phyloP scores from a whole-genome alignment of 1,140 invertebrate genomes.

The Drosophila subobscura region DNA sequence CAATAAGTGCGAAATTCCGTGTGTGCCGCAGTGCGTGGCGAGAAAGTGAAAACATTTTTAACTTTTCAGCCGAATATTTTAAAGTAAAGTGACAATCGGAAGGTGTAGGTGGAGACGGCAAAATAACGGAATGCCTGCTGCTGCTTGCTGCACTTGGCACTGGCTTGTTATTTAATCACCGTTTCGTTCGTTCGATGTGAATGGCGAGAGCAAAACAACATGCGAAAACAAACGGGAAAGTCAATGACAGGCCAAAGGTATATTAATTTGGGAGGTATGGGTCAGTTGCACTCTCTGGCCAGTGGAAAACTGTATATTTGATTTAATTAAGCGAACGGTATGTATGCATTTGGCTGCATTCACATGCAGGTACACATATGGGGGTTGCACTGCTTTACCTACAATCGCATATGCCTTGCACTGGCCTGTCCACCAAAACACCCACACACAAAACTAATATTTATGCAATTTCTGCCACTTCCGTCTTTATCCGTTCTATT shows the following conservation, averaged over 20 bases:
- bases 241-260: slow-evolving; percentile 36
- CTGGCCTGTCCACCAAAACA: not conserved
- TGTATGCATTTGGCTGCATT: no score
- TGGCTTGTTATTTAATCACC: slow-evolving; percentile 66
- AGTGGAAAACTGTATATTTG: no score
- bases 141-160: slow-evolving; percentile 47
- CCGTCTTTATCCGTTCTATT: slow-evolving; percentile 61
- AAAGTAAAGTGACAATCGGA: slow-evolving; percentile 35
- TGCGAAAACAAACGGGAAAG: slow-evolving; percentile 38
- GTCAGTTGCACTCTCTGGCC: no score
- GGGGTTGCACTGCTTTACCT: slow-evolving; percentile 26
- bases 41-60: slow-evolving; percentile 76
- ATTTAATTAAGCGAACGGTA: no score
- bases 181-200: slow-evolving; percentile 11
- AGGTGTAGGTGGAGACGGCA: slow-evolving; percentile 16
- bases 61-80: slow-evolving; percentile 32
- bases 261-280: no score
- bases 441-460: slow-evolving; percentile 54
- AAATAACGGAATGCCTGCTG: slow-evolving; percentile 4
- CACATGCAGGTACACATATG: no score
- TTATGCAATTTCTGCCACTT: slow-evolving; percentile 69
- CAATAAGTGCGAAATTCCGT: slow-evolving; percentile 65
- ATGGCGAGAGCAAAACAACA: slow-evolving; percentile 11
- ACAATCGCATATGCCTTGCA: not conserved
- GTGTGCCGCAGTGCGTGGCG: slow-evolving; percentile 68